A percentile compares a stretch with the other conserved stretches of the same genome.
Evolutionary conservation across 1,140 invertebrate genomes (phyloP).

Genomic region (Halictus rubicundus): DNA sequence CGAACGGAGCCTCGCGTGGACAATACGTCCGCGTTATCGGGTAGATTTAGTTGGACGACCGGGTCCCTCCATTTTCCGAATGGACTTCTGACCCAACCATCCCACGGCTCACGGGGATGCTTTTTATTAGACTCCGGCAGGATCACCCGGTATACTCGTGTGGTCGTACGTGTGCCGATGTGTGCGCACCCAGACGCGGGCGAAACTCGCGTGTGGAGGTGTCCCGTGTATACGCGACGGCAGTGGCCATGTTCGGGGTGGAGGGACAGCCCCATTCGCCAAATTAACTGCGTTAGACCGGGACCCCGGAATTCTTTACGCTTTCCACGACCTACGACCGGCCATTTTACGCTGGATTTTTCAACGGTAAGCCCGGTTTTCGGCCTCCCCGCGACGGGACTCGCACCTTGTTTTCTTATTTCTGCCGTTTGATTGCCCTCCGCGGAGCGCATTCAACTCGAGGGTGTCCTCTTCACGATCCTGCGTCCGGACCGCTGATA

Average conservation of each 20-base stretch:
- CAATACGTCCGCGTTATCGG: conserved; percentile 77
- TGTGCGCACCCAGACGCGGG: not conserved
- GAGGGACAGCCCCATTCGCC: conserved; percentile 75
- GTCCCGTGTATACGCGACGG: conserved; percentile 51
- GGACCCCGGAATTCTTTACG: conserved; percentile 73
- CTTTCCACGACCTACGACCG: conserved; percentile 68
- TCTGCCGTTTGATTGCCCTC: conserved; percentile 56
- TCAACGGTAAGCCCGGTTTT: conserved; percentile 44
- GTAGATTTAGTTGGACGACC: conserved; percentile 80
- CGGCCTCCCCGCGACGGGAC: not conserved
- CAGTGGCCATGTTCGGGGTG: conserved; percentile 73
- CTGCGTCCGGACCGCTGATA: too few species aligned
- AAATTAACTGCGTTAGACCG: conserved; percentile 79
- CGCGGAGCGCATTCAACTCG: not conserved
- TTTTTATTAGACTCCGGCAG: conserved; percentile 79
- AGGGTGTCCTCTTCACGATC: too few species aligned
- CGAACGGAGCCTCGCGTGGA: conserved; percentile 43
- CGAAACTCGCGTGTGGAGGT: conserved; percentile 16
- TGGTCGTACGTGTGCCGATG: not conserved
- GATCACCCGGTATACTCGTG: conserved; percentile 70
- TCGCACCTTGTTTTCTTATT: conserved; percentile 45
- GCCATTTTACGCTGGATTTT: conserved; percentile 76
- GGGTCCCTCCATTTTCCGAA: conserved; percentile 80
- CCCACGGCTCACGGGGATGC: conserved; percentile 72
- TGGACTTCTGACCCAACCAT: conserved; percentile 79